Percentiles rank a stretch among this genome's conserved stretches.
Evolutionary conservation across 2,888 invertebrate species (phyloP).

Genomic region (Vesta saturnalis): DNA sequence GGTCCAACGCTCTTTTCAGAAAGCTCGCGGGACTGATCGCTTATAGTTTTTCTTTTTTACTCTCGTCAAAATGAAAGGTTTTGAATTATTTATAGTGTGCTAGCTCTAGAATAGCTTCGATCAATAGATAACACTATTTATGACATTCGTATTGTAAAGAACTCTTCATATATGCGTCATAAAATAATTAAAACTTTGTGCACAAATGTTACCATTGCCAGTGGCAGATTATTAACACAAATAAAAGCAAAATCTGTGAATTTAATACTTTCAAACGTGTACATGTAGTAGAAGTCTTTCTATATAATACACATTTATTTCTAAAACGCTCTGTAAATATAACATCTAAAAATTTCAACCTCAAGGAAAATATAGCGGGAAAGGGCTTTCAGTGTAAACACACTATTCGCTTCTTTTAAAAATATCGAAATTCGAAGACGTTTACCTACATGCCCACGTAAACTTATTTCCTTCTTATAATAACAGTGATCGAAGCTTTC

Average conservation of each 20-base stretch:
- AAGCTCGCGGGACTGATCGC: conserved; percentile 45
- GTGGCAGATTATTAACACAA: no score
- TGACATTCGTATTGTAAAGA: conserved; percentile 26
- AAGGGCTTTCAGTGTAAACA: not conserved
- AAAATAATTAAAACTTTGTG: no score
- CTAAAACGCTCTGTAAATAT: not conserved
- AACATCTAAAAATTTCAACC: not conserved
- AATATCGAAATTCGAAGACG: conserved; percentile 1
- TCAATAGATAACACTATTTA: conserved; percentile 16
- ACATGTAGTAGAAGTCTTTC: no score
- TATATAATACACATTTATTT: no score
- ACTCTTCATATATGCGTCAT: no score
- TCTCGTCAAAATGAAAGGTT: conserved; percentile 42
- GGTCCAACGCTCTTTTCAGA: conserved; percentile 46
- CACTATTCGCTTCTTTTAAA: not conserved
- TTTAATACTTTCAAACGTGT: no score
- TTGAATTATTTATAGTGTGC: conserved; percentile 49
- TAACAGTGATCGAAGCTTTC: not conserved
- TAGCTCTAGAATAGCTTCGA: conserved; percentile 23
- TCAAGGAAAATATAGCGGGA: not conserved
- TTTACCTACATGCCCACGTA: not conserved
- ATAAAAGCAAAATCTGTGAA: no score
- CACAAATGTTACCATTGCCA: no score
- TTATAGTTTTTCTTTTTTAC: conserved; percentile 37
- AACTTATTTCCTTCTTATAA: conserved; percentile 1